Evolutionary conservation across 2,797 vertebrate genomes (phyloP), one percentile per base, ranked within the genome.

Genomic region (Gadopsis bispinosus): DNA sequence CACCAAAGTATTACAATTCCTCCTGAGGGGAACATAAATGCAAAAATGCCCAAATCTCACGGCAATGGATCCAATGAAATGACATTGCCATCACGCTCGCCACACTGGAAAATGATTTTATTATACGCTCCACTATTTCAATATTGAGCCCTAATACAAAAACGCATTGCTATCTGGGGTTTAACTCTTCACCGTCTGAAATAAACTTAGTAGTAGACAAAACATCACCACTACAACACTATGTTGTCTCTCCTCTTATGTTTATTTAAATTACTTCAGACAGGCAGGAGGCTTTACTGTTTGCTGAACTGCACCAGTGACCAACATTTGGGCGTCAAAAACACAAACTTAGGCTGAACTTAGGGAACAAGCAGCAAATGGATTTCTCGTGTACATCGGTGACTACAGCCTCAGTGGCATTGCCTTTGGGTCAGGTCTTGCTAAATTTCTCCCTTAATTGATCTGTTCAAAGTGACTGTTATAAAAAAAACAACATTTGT

Each of bases 291-390:
- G 7, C n/a, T 53, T 39, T n/a, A 37, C 14, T 53, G 37, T 62
- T 47, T 13, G 37, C 26, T 68, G 5, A 60, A 22, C 45, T 54
- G 20, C 35, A 77, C 13, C 64, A 73, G 35, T 48, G 65, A 65
- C 17, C 63, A 63, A 53, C 51, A 29, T 64, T 33, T 29, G 6
- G 2, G n/a, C 60, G 35, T 16, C 12, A 39, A 20, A 69, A 48
- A 33, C n/a, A 66, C 22, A 64, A 63, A 67, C 10, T 63, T 45
- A 41, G 69, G 50, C 50, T 61, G 33, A 69, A 69, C 64, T 33
- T 26, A 39, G 26, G 56, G 35, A 72, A 47, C 35, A 55, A 71
- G 33, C 58, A 55, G 20, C 22, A 17, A 79, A 73, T 77, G 3
- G 1, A 79, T 51, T 37, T 29, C 45, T 54, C 0, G 0, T 77